Evolutionary conservation across 2,888 invertebrate species (phyloP), one percentile per base, ranked within the genome.

Genomic region (Hedya salicella): DNA sequence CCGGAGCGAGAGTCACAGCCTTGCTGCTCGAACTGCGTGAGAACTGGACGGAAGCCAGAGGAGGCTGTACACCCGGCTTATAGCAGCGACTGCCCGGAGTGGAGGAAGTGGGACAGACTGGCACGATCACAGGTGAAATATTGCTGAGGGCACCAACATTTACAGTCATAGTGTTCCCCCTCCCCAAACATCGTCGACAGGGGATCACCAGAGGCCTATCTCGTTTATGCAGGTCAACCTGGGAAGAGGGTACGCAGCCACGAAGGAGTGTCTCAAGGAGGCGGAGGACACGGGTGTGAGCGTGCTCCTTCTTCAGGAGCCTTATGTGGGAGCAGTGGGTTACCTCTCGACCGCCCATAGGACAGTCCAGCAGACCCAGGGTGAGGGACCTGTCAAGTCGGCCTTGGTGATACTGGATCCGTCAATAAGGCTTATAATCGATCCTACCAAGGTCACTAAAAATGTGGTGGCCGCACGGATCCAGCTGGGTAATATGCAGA

Each of bases 251-350:
- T 40, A 40, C 9, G 30, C 19, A 0, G 62, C 65, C 1, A 62
- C 59, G 0, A n/a, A n/a, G n/a, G n/a, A n/a, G n/a, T n/a, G n/a
- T n/a, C n/a, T n/a, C 11, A 53, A 8, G 65, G 60, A 69, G 9
- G 39, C 60, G 0, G 44, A 54, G 8, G 9, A 1, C 1, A 21
- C n/a, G 0, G 49, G 40, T n/a, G 16, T 32, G 9, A 13, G 2
- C 0, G 6, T 61, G 1, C n/a, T 49, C 11, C 19, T 67, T 1
- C 13, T 62, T 0, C 57, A 62, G 17, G 67, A 62, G 14, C 67
- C 67, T 0, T 67, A 62, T 14, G 42, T 62, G 2, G 67, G 67
- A 1, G 13, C 61, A 0, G 21, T 13, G 11, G 66, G 66, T 3
- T 5, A 16, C 13, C 17, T 62, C 4, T n/a, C 14, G 1, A 44